Conservation (phyloP, 2,113 vertebrate genomes). For the Donacobius atricapilla region DNA sequence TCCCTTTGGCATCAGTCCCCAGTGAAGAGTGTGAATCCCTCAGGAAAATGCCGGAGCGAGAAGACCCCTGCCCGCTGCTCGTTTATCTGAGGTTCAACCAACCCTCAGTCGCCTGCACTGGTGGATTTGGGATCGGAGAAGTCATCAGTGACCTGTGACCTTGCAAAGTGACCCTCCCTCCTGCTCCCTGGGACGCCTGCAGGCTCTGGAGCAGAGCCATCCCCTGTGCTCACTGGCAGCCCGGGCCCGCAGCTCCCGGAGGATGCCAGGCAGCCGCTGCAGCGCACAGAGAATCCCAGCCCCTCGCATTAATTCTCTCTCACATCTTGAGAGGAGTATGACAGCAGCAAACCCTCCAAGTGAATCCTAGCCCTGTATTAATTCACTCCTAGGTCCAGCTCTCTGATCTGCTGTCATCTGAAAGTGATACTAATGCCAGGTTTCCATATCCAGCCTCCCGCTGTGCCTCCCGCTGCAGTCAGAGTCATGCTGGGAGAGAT, state of each 20-base stretch:
- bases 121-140: not conserved
- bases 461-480: conserved; percentile 47
- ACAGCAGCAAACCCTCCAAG: conserved; percentile 48
- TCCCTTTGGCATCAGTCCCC: not conserved
- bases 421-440: conserved; percentile 62
- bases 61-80: not conserved
- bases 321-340: conserved; percentile 13
- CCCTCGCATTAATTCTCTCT: conserved; percentile 14
- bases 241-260: not conserved
- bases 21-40: not conserved
- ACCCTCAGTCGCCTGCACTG: not conserved
- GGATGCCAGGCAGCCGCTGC: not conserved
- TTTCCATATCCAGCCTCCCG: conserved; percentile 44
- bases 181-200: not conserved
- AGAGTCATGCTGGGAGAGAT: conserved; percentile 55
- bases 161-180: not conserved
- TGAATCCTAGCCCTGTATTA: conserved; percentile 54
- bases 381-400: conserved; percentile 46
- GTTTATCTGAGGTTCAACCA: not conserved
- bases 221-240: fast-evolving
- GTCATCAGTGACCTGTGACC: not conserved
- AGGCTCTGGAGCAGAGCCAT: not conserved
- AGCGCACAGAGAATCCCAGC: not conserved
- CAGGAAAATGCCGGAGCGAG: fast-evolving
- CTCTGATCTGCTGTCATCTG: conserved; percentile 50